Evolutionary conservation across 2,888 invertebrate species (phyloP).

Genomic region (Hypolimnas misippus): DNA sequence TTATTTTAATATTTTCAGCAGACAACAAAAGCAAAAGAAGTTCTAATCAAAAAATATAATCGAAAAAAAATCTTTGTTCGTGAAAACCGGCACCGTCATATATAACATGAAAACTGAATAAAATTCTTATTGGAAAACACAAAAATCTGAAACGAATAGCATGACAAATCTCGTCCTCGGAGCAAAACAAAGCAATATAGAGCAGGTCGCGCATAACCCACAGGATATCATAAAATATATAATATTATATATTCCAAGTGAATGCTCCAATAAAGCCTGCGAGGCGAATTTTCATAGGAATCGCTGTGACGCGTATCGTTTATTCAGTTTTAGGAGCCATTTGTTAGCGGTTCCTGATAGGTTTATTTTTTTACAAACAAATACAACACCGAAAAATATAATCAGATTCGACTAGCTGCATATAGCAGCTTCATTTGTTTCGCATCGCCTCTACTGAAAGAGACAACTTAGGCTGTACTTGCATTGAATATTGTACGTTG

Average conservation of each 20-base stretch:
- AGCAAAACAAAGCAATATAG: conserved; percentile 24
- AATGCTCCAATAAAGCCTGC: conserved; percentile 10
- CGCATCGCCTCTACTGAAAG: too few relatives aligned
- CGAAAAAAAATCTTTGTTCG: too few relatives aligned
- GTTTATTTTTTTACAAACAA: conserved; percentile 4
- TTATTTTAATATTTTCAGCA: too few relatives aligned
- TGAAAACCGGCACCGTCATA: not conserved
- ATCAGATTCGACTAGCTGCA: too few relatives aligned
- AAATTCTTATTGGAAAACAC: conserved; percentile 12
- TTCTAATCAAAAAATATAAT: conserved; percentile 2
- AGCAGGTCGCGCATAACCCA: conserved; percentile 7
- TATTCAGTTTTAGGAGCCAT: conserved; percentile 1
- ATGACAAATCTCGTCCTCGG: not conserved
- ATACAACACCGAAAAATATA: not conserved
- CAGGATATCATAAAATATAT: conserved; percentile 5
- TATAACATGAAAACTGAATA: conserved; percentile 8
- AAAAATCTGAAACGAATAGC: not conserved
- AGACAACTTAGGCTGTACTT: too few relatives aligned
- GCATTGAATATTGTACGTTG: too few relatives aligned
- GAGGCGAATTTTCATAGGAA: conserved; percentile 11
- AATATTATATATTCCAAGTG: conserved; percentile 1
- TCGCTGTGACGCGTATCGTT: conserved; percentile 1
- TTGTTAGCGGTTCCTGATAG: not conserved
- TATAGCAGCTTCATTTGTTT: too few relatives aligned
- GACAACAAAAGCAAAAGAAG: not conserved